Evolutionary conservation across 2,113 vertebrate species (phyloP), one percentile per base, ranked within the genome.

Genomic region (Nycticryphes semicollaris): DNA sequence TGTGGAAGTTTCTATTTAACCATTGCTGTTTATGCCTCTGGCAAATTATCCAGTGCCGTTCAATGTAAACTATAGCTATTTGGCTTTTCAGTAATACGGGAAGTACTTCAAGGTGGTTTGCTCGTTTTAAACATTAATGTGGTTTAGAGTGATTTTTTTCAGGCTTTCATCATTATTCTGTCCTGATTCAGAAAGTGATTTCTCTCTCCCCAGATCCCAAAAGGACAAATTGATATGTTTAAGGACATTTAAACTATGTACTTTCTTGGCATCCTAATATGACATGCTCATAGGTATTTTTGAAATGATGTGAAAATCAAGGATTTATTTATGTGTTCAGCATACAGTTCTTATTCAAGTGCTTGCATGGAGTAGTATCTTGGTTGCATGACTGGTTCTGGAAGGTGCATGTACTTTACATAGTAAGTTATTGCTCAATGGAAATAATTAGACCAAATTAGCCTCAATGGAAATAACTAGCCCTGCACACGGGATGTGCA

Each of bases 81-180:
- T 31, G 76, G 45, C 78, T 85, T 83, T 90, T 82, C 78, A 43
- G 15, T 73, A 63, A 33, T 43, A 50, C 10, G 59, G 67, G 37
- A 83, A 86, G 31, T 54, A 80, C 59, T 91, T 89, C 9, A 79
- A 45, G 57, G 25, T 50, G 9, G 7, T 85, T 82, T 23, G 50
- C 92, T 92, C 69, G 50, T 83, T 95, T 93, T 63, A 90, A 92
- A 67, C n/a, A 16, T 75, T 16, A 28, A 57, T 86, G 66, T 77
- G 74, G 50, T 87, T 93, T 70, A 66, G 41, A 89, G 54, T 50
- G 35, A 59, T 74, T 87, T 80, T 54, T 54, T 54, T 30, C 24
- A 87, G 41, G 28, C 80, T 75, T 91, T 81, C 0, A 0, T 78
- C 87, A 6, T 50, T 51, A 21, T 75, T 76, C 30, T 19, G 41